These are phyloP conservation scores for Atopsyche davidsoni DNA, from an alignment of 1,140 invertebrate genomes.

Conservation along the genomic window DNA sequence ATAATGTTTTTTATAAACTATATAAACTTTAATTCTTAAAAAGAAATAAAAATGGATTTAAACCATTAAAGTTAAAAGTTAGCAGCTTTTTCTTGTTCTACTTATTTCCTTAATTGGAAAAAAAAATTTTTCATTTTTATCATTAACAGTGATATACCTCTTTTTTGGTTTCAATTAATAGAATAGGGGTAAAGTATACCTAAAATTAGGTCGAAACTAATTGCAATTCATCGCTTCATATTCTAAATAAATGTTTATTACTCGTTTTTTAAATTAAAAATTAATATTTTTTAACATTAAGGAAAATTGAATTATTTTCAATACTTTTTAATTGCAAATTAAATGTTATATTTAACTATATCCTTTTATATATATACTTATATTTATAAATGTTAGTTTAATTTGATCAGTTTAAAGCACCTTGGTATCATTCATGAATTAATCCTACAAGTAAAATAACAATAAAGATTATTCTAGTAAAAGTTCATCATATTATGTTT, in stretches of 20 bases:
- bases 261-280: too few relatives aligned
- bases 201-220: conserved; percentile 56
- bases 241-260: conserved; percentile 36
- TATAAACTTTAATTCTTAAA: conserved; percentile 40
- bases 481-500: conserved; percentile 38
- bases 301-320: conserved; percentile 44
- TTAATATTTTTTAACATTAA: conserved; percentile 26
- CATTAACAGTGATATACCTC: conserved; percentile 54
- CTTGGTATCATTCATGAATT: conserved; percentile 58
- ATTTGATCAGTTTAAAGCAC: conserved; percentile 51
- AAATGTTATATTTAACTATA: conserved; percentile 58
- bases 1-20: conserved; percentile 53
- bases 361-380: too few relatives aligned
- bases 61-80: conserved; percentile 48
- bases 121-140: conserved; percentile 43
- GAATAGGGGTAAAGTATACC: conserved; percentile 46
- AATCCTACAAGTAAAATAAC: conserved; percentile 51
- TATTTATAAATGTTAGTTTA: conserved; percentile 55
- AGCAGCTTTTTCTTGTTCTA: conserved; percentile 43
- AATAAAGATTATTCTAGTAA: conserved; percentile 45
- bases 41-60: conserved; percentile 47
- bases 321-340: conserved; percentile 57
- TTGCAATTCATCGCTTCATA: conserved; percentile 51
- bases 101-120: conserved; percentile 45
- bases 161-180: conserved; percentile 52